These are phyloP conservation scores for Leptinotarsa peninsularis DNA, from an alignment of 2,888 invertebrate species.

Conservation along the genomic window DNA sequence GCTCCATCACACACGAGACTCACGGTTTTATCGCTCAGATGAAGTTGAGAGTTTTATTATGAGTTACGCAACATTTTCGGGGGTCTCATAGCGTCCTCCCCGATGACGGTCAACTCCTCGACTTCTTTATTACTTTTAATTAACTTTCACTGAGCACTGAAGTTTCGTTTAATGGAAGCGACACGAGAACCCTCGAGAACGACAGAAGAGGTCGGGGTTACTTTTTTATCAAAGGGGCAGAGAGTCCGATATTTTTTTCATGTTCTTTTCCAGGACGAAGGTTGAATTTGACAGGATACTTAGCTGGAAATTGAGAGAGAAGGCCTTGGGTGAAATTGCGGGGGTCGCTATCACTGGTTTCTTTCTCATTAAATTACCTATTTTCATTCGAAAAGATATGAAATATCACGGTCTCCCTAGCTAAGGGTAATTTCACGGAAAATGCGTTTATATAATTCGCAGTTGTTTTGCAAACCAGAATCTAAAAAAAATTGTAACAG, in stretches of 20 bases:
- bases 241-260: background rate
- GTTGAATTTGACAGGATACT: background rate
- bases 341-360: too few relatives aligned
- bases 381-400: too few relatives aligned
- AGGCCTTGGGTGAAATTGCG: background rate
- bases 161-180: background rate
- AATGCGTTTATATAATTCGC: too few relatives aligned
- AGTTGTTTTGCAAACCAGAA: too few relatives aligned
- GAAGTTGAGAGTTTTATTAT: slow-evolving; percentile 11
- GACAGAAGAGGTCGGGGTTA: background rate
- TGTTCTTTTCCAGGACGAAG: background rate
- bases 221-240: background rate
- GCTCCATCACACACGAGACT: background rate
- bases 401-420: too few relatives aligned
- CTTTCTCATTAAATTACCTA: too few relatives aligned
- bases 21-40: background rate
- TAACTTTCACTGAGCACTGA: slow-evolving; percentile 3
- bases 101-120: background rate
- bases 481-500: too few relatives aligned
- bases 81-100: background rate
- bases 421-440: too few relatives aligned
- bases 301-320: background rate
- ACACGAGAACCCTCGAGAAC: background rate
- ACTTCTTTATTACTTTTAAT: background rate
- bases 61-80: background rate